phyloP scores from a whole-genome alignment of 2,797 vertebrate genomes.

The Malacoctenus gilli region DNA sequence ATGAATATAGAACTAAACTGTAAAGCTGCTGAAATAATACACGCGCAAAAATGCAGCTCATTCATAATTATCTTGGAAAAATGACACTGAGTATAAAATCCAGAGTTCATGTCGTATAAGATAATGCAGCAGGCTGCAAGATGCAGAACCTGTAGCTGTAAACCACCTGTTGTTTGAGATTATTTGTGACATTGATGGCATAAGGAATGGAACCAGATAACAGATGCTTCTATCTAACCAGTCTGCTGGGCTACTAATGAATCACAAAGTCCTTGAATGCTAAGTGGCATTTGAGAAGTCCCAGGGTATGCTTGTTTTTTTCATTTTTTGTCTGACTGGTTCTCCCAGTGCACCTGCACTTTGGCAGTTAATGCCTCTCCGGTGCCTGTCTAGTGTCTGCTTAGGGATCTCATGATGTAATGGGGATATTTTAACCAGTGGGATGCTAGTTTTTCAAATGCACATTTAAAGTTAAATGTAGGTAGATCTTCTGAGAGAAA shows the following conservation, averaged over 20 bases:
- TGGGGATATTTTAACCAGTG: conserved; percentile 17
- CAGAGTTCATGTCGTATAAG: conserved; percentile 4
- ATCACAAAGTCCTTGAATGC: conserved; percentile 82
- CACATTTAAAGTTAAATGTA: conserved; percentile 7
- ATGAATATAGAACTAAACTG: background rate
- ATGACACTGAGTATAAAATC: background rate
- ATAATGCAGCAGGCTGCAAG: conserved; percentile 37
- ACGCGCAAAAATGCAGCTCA: background rate
- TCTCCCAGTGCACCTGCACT: conserved; percentile 78
- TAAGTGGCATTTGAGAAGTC: conserved; percentile 84
- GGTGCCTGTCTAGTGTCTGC: conserved; percentile 52
- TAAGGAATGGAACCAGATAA: conserved; percentile 81
- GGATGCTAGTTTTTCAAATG: background rate
- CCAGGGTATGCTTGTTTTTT: conserved; percentile 73
- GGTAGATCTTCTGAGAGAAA: conserved; percentile 2
- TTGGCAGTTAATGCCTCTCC: conserved; percentile 73
- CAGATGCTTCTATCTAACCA: conserved; percentile 82
- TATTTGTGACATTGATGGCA: conserved; percentile 79
- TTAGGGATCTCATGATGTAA: conserved; percentile 34
- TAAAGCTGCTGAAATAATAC: background rate
- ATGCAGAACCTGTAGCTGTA: conserved; percentile 56
- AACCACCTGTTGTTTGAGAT: conserved; percentile 81
- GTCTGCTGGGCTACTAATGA: conserved; percentile 81
- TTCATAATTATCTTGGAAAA: conserved; percentile 1
- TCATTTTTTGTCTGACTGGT: conserved; percentile 67